Percentiles rank a stretch among this genome's conserved stretches.
Evolutionary conservation across 2,888 invertebrate genomes (phyloP).

Genomic region (Gisinianus flammeolus): DNA sequence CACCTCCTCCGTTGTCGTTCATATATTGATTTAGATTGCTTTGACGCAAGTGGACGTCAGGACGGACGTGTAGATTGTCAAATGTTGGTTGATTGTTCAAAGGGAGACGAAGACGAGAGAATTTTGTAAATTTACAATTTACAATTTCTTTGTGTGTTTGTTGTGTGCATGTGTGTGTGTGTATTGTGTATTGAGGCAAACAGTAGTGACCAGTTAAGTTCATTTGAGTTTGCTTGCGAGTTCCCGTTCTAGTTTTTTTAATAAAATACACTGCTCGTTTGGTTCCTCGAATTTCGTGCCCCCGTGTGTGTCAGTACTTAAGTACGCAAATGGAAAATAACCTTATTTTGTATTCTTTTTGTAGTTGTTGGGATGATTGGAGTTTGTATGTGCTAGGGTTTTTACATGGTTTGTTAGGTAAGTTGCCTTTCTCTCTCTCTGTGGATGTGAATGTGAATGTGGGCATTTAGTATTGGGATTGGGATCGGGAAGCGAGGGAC

Average conservation of each 20-base stretch:
- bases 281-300: too few relatives aligned
- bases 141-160: not conserved
- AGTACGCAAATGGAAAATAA: slow-evolving; percentile 3
- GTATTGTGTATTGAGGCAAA: too few relatives aligned
- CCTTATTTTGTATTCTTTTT: slow-evolving; percentile 22
- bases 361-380: not conserved
- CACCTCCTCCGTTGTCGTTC: not conserved
- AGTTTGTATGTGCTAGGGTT: not conserved
- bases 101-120: too few relatives aligned
- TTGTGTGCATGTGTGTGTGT: not conserved
- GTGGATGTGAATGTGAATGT: not conserved
- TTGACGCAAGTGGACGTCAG: too few relatives aligned
- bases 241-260: too few relatives aligned
- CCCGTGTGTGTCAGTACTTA: too few relatives aligned
- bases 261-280: too few relatives aligned
- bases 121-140: not conserved
- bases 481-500: not conserved
- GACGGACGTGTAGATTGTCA: not conserved
- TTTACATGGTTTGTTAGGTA: slow-evolving; percentile 37
- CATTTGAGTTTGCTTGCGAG: too few relatives aligned
- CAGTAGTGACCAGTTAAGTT: too few relatives aligned
- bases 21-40: not conserved
- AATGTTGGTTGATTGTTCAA: not conserved
- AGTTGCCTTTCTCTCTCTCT: not conserved
- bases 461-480: not conserved